Evolutionary conservation across 1,140 invertebrate species (phyloP).

Genomic region (Bombus waltoni): DNA sequence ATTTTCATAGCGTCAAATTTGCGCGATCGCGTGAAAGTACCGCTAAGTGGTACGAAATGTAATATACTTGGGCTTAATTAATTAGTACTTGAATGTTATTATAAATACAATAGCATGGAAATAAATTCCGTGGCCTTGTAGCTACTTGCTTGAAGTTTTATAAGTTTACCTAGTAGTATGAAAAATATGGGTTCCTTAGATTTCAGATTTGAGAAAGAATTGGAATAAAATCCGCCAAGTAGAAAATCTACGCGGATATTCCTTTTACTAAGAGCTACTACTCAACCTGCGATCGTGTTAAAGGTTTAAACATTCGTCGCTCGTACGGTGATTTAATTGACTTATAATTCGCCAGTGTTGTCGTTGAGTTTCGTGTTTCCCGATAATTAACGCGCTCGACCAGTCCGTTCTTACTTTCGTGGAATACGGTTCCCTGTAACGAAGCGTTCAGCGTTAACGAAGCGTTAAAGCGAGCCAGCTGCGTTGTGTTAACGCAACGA

Average conservation of each 20-base stretch:
- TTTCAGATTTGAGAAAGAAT: neutral
- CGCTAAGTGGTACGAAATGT: too few relatives aligned
- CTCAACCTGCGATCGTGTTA: neutral
- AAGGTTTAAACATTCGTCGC: neutral
- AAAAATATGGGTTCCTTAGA: neutral
- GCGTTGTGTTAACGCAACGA: slow-evolving; percentile 71
- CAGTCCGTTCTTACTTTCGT: slow-evolving; percentile 41
- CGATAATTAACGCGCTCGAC: slow-evolving; percentile 53
- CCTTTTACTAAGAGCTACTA: neutral
- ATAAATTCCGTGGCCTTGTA: too few relatives aligned
- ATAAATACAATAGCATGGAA: too few relatives aligned
- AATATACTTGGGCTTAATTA: too few relatives aligned
- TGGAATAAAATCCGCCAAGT: neutral
- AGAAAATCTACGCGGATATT: neutral
- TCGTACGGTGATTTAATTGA: slow-evolving; percentile 1
- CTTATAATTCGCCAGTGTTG: slow-evolving; percentile 14
- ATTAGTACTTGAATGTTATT: too few relatives aligned
- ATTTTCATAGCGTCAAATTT: too few relatives aligned
- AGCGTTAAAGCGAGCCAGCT: slow-evolving; percentile 81
- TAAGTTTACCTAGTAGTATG: neutral
- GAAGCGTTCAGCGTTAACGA: slow-evolving; percentile 78
- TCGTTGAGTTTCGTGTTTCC: slow-evolving; percentile 28
- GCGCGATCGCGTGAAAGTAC: too few relatives aligned
- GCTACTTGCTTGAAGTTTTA: neutral
- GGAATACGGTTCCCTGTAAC: slow-evolving; percentile 70